Base-by-base conservation (phyloP, 2,113 vertebrate genomes). In the Thryonomys swinderianus region DNA sequence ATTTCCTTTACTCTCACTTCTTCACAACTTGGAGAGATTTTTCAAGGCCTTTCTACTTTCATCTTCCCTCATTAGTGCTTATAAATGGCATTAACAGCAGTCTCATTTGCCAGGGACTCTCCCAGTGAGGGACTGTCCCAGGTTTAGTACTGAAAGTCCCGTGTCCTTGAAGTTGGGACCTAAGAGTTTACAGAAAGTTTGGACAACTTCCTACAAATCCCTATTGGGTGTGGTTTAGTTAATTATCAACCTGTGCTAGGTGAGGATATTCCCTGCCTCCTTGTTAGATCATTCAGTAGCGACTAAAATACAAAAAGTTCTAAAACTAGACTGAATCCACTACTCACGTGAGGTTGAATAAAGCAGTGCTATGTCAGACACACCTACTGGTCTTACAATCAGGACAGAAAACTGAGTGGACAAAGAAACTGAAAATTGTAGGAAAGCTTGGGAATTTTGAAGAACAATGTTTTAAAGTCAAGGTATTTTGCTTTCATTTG, bases 61-160 rank as follows among this genome's bases (percentile, higher is more conserved):
- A 78, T 55, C n/a, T 88, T 53, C 59, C 25, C 17, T 95, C 88
- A 53, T 67, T 55, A 86, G 64, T 82, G 57, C 62, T 81, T 91
- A 45, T 51, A 27, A 74, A 80, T 16, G 67, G 32, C 0, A 37
- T 64, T 34, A 85, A 34, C 53, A 81, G 71, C 8, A 64, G 51
- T 7, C 5, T 74, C 2, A 17, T 74, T 91, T 48, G 17, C 86
- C 89, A 93, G 59, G 45, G n/a, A 83, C 73, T 55, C 34, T 90
- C 55, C 66, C 45, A 76, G 64, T 40, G 40, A 85, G 69, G n/a
- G 27, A 80, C 45, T 94, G 73, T 67, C 55, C 45, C 21, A 81
- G 5, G 86, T 86, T 87, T 73, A 95, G 57, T 45, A 34, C 27
- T 34, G 74, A 48, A 34, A 78, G 48, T 34, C 62, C 34, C 30